Conservation (phyloP, 1,140 invertebrate genomes). For the Battus philenor region DNA sequence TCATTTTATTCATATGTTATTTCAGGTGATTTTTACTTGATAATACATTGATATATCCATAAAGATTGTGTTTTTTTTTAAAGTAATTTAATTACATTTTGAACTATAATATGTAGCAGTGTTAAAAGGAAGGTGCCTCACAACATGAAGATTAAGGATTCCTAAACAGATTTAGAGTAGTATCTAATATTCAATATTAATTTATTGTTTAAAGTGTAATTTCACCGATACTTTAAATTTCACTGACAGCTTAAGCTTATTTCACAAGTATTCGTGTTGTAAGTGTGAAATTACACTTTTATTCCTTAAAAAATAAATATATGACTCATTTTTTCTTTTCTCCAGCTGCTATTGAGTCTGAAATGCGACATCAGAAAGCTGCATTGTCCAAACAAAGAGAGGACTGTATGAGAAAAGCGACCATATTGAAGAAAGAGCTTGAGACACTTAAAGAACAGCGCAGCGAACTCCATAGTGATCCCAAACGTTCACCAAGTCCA, state of each 20-base stretch:
- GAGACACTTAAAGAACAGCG: constrained; percentile 86
- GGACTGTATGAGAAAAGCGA: constrained; percentile 84
- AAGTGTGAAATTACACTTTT: constrained; percentile 24
- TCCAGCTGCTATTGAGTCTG: constrained; percentile 83
- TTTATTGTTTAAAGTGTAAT: not conserved
- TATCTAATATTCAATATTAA: too few relatives aligned
- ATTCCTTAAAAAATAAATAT: not conserved
- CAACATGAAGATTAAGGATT: too few relatives aligned
- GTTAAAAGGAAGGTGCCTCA: too few relatives aligned
- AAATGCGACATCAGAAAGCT: constrained; percentile 87
- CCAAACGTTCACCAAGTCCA: constrained; percentile 78
- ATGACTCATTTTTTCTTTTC: constrained; percentile 22
- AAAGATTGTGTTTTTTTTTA: too few relatives aligned
- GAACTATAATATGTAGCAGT: too few relatives aligned
- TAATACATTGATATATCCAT: too few relatives aligned
- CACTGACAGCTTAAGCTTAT: not conserved
- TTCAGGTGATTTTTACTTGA: too few relatives aligned
- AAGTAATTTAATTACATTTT: too few relatives aligned
- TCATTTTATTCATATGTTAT: too few relatives aligned
- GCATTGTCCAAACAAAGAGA: constrained; percentile 85
- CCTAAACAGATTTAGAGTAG: too few relatives aligned
- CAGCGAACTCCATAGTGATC: constrained; percentile 81
- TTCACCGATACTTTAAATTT: not conserved
- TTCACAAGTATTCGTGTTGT: not conserved
- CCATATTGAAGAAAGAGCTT: constrained; percentile 83